These are phyloP conservation scores for Aptenodytes forsteri DNA, from an alignment of 2,113 vertebrate species.

Conservation along the genomic window DNA sequence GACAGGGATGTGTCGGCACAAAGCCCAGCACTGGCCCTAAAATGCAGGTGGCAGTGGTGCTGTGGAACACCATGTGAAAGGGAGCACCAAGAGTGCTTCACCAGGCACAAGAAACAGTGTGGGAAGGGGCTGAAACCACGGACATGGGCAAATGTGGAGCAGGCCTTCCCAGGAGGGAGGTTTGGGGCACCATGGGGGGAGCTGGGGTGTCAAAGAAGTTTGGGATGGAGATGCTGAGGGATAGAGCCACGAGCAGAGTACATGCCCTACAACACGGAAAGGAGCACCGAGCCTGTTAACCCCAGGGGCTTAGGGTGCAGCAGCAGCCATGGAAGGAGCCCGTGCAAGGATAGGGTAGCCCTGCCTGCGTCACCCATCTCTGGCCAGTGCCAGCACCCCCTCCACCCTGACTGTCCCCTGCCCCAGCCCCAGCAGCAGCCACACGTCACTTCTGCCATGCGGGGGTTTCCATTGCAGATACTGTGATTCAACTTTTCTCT, in stretches of 20 bases:
- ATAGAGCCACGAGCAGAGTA: not conserved
- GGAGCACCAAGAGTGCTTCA: not conserved
- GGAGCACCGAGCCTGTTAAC: not conserved
- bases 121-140: not conserved
- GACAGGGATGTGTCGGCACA: not conserved
- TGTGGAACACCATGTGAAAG: accelerated
- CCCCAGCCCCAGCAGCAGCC: not conserved
- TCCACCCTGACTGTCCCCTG: not conserved
- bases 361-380: not conserved
- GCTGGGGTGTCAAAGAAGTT: not conserved
- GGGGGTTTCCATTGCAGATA: constrained; percentile 1
- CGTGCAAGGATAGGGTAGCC: not conserved
- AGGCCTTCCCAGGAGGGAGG: not conserved
- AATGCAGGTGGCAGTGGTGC: not conserved
- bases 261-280: accelerated
- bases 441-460: not conserved
- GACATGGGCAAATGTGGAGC: not conserved
- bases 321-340: not conserved
- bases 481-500: constrained; percentile 57
- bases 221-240: not conserved
- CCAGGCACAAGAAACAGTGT: not conserved
- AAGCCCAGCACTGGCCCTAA: not conserved
- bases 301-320: not conserved
- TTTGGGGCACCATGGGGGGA: not conserved
- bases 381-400: not conserved